phyloP scores from a whole-genome alignment of 2,797 vertebrate genomes.

The Tenualosa thibaudeaui region DNA sequence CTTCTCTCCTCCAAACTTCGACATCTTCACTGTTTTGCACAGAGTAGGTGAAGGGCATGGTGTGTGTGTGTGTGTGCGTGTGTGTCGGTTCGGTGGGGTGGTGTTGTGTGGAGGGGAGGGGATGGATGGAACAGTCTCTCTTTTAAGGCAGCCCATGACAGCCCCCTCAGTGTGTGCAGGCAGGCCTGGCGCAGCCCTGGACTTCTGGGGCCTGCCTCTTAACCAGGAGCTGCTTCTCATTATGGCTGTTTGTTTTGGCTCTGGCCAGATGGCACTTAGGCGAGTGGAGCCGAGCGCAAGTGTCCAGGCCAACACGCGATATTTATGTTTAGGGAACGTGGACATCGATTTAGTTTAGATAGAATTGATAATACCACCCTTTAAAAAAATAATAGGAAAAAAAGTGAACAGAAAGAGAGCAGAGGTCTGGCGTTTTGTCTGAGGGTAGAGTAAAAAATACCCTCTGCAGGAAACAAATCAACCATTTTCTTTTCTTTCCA shows the following conservation, averaged over 20 bases:
- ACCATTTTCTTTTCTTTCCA: conserved; percentile 69
- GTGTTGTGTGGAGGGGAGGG: conserved; percentile 40
- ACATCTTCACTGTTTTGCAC: conserved; percentile 48
- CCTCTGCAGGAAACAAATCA: conserved; percentile 65
- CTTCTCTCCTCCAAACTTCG: conserved; percentile 30
- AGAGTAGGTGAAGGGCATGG: conserved; percentile 37
- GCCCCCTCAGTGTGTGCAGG: conserved; percentile 70
- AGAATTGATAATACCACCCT: conserved; percentile 61
- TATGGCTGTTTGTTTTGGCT: conserved; percentile 79
- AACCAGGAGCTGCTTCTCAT: conserved; percentile 78
- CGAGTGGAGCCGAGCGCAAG: conserved; percentile 48
- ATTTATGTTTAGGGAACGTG: conserved; percentile 54
- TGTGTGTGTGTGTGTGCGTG: background rate
- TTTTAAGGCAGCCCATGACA: conserved; percentile 71
- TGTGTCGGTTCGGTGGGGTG: background rate
- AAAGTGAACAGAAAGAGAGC: background rate
- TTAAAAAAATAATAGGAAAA: conserved; percentile 47
- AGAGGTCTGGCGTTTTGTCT: conserved; percentile 47
- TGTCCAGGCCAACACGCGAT: conserved; percentile 52
- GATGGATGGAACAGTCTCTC: conserved; percentile 66
- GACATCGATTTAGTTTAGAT: conserved; percentile 67
- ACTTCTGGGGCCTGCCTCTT: conserved; percentile 52
- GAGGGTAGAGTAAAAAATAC: conserved; percentile 56
- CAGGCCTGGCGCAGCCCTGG: conserved; percentile 50
- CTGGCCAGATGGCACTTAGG: conserved; percentile 72